phyloP scores from a whole-genome alignment of 1,140 invertebrate species.

The Zaprionus capensis region DNA sequence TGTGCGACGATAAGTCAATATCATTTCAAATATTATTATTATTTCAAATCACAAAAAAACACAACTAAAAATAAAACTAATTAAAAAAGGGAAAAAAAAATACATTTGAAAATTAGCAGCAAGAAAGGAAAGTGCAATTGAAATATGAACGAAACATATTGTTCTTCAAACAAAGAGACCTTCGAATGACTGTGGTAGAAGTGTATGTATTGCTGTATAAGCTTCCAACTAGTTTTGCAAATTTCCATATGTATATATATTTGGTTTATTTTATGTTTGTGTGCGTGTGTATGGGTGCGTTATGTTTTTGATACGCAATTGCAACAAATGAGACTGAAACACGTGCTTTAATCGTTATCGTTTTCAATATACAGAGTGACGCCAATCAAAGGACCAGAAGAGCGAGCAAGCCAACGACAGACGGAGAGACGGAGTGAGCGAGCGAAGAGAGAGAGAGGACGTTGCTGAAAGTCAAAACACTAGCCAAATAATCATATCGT shows the following conservation, averaged over 20 bases:
- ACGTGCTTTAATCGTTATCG: slow-evolving; percentile 42
- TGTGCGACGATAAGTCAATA: neutral
- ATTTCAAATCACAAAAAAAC: neutral
- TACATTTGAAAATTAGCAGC: neutral
- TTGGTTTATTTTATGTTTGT: neutral
- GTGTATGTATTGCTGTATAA: slow-evolving; percentile 8
- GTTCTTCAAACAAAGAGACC: neutral
- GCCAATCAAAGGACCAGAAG: slow-evolving; percentile 31
- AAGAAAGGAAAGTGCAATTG: neutral
- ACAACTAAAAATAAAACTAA: neutral
- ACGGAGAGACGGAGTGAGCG: neutral
- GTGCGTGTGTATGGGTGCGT: slow-evolving; percentile 1
- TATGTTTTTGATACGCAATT: slow-evolving; percentile 14
- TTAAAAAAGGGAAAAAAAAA: neutral
- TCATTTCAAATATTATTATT: too few relatives aligned
- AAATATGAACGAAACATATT: neutral
- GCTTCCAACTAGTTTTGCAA: neutral
- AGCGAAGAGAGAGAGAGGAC: slow-evolving; percentile 44
- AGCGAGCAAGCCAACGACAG: slow-evolving; percentile 7
- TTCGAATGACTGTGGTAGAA: neutral
- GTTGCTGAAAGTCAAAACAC: slow-evolving; percentile 53
- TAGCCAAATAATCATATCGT: slow-evolving; percentile 19
- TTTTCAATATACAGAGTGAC: slow-evolving; percentile 31
- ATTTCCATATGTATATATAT: neutral
- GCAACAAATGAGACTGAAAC: slow-evolving; percentile 32